A percentile compares a stretch with the other conserved stretches of the same genome.
Evolutionary conservation across 2,888 invertebrate species (phyloP).

Genomic region (Mythimna loreyi): DNA sequence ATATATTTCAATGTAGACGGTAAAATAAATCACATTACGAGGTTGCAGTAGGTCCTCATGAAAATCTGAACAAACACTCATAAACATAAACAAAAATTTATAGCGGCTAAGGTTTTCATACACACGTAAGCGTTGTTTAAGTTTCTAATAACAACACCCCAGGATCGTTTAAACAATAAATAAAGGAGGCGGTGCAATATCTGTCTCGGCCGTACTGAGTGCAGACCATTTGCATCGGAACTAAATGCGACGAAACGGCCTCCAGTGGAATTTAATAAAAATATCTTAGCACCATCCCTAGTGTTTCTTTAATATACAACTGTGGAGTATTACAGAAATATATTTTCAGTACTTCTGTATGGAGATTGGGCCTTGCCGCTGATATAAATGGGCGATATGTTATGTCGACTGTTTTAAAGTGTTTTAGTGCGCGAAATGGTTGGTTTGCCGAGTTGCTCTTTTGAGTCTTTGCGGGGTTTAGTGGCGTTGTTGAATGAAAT

Average conservation of each 20-base stretch:
- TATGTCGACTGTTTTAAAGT: constrained; percentile 55
- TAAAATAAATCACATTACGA: too few relatives aligned
- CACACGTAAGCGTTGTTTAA: constrained; percentile 70
- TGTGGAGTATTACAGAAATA: constrained; percentile 73
- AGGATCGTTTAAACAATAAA: constrained; percentile 83
- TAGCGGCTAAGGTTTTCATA: constrained; percentile 49
- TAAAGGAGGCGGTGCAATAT: constrained; percentile 83
- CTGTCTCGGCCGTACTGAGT: constrained; percentile 81
- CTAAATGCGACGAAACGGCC: constrained; percentile 85
- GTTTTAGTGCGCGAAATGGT: constrained; percentile 41
- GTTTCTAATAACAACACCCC: constrained; percentile 74
- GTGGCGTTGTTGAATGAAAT: constrained; percentile 1
- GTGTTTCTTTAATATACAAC: constrained; percentile 82
- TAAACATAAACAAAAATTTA: constrained; percentile 49
- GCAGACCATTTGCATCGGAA: constrained; percentile 87
- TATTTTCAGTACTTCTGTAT: constrained; percentile 63
- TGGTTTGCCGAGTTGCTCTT: constrained; percentile 38
- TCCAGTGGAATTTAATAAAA: constrained; percentile 89
- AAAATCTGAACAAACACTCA: constrained; percentile 33
- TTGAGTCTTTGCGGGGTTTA: constrained; percentile 28
- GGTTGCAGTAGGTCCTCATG: too few relatives aligned
- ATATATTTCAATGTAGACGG: too few relatives aligned
- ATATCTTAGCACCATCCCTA: constrained; percentile 82
- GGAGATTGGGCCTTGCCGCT: constrained; percentile 53
- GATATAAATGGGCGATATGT: constrained; percentile 62